phyloP scores from a whole-genome alignment of 2,888 invertebrate genomes.

The Drosophila cognata region DNA sequence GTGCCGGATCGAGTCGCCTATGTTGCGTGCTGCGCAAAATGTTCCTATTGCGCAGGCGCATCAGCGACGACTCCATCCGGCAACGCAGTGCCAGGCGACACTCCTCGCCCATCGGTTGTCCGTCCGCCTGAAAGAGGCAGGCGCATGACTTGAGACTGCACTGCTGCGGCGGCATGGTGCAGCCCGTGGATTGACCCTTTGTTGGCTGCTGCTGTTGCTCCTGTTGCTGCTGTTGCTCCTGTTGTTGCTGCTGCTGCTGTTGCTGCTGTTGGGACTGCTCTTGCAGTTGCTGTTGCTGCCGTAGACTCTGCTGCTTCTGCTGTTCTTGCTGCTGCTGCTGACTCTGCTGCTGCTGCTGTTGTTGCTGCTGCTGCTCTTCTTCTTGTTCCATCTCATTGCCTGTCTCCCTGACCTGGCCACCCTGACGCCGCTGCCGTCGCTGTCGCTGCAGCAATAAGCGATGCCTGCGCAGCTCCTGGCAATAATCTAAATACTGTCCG shows the following conservation, averaged over 20 bases:
- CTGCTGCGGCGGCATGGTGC: conserved; percentile 5
- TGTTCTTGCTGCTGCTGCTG: too few species aligned
- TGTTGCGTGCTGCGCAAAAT: conserved; percentile 48
- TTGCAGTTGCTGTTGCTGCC: not conserved
- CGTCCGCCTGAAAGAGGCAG: conserved; percentile 57
- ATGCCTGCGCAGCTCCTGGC: conserved; percentile 27
- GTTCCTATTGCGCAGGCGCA: conserved; percentile 38
- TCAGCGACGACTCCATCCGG: conserved; percentile 34
- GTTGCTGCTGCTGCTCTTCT: not conserved
- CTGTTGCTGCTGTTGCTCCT: not conserved
- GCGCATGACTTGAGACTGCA: conserved; percentile 24
- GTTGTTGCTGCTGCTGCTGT: not conserved
- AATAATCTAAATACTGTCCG: conserved; percentile 33
- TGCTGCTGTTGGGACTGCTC: not conserved
- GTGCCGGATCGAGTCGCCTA: conserved; percentile 56
- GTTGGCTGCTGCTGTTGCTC: not conserved
- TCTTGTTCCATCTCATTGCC: not conserved
- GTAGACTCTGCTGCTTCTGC: too few species aligned
- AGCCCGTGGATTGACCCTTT: not conserved
- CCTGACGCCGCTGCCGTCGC: conserved; percentile 8
- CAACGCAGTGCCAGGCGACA: conserved; percentile 35
- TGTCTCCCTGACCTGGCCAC: not conserved
- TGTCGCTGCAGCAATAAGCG: conserved; percentile 25
- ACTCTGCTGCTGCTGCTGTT: too few species aligned
- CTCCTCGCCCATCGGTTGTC: conserved; percentile 56